These are phyloP conservation scores for Yponomeuta malinellus DNA, from an alignment of 2,888 invertebrate species.

Conservation along the genomic window DNA sequence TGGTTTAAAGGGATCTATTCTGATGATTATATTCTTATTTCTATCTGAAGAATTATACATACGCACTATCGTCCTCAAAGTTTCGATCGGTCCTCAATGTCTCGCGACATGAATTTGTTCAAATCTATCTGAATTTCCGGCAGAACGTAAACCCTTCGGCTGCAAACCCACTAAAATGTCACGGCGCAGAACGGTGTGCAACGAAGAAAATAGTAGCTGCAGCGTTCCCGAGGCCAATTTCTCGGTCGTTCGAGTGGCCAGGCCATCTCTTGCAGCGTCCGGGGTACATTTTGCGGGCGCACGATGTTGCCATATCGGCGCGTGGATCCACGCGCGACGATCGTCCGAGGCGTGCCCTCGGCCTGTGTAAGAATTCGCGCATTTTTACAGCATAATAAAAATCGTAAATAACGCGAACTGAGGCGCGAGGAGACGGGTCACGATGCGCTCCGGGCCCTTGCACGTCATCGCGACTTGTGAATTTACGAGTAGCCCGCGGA, in stretches of 20 bases:
- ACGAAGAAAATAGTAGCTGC: background rate
- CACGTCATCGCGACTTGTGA: constrained; percentile 63
- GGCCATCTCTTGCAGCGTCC: constrained; percentile 1
- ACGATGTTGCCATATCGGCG: constrained; percentile 57
- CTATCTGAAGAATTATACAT: too few relatives aligned
- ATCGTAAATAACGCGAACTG: constrained; percentile 66
- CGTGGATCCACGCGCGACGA: constrained; percentile 64
- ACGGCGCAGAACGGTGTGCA: background rate
- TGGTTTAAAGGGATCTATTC: too few relatives aligned
- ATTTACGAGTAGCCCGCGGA: constrained; percentile 55
- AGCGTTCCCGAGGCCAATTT: background rate
- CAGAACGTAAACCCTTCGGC: background rate
- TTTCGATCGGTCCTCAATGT: too few relatives aligned
- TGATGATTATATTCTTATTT: too few relatives aligned
- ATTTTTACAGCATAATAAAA: constrained; percentile 70
- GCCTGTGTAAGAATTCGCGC: constrained; percentile 57
- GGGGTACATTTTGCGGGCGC: constrained; percentile 28
- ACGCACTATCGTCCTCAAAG: too few relatives aligned
- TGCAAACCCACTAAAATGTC: background rate
- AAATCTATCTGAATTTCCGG: too few relatives aligned
- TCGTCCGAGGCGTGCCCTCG: constrained; percentile 42
- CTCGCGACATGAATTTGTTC: too few relatives aligned
- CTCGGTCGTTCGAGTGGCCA: background rate
- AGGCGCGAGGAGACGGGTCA: constrained; percentile 61
- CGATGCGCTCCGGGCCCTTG: constrained; percentile 57